Evolutionary conservation across 2,113 vertebrate species (phyloP).

Genomic region (Chitala chitala): DNA sequence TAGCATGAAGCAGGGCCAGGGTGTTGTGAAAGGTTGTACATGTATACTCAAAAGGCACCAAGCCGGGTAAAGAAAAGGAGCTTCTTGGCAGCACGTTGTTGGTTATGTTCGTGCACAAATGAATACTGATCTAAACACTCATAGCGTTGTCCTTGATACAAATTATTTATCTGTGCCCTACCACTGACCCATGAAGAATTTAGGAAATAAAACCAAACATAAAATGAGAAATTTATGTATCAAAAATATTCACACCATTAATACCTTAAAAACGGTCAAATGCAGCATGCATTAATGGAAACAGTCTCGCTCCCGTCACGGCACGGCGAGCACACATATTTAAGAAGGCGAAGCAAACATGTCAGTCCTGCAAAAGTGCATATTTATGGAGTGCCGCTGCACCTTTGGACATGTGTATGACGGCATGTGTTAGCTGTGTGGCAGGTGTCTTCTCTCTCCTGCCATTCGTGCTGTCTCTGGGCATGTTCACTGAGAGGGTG

Average conservation of each 20-base stretch:
- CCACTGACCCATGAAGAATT: too few relatives aligned
- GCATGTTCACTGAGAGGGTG: conserved; percentile 13
- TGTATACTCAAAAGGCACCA: conserved; percentile 1
- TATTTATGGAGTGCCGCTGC: not conserved
- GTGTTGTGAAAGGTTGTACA: not conserved
- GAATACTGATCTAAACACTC: too few relatives aligned
- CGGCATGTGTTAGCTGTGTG: not conserved
- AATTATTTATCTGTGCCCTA: too few relatives aligned
- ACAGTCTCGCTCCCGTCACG: not conserved
- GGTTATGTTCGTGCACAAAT: too few relatives aligned
- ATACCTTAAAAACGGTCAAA: too few relatives aligned
- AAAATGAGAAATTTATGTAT: too few relatives aligned
- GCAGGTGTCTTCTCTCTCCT: conserved; percentile 11
- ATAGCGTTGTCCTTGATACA: too few relatives aligned
- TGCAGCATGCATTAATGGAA: not conserved
- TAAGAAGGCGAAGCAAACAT: not conserved
- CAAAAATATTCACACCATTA: too few relatives aligned
- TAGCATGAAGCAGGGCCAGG: not conserved
- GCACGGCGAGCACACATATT: not conserved
- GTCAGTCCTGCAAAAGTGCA: too few relatives aligned
- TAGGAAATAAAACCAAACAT: too few relatives aligned
- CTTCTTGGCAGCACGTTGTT: too few relatives aligned
- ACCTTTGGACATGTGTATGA: not conserved
- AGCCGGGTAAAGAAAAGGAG: too few relatives aligned
- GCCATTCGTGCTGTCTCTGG: not conserved